Base-by-base conservation (phyloP, 2,113 vertebrate species). In the Solenodon paradoxus region DNA sequence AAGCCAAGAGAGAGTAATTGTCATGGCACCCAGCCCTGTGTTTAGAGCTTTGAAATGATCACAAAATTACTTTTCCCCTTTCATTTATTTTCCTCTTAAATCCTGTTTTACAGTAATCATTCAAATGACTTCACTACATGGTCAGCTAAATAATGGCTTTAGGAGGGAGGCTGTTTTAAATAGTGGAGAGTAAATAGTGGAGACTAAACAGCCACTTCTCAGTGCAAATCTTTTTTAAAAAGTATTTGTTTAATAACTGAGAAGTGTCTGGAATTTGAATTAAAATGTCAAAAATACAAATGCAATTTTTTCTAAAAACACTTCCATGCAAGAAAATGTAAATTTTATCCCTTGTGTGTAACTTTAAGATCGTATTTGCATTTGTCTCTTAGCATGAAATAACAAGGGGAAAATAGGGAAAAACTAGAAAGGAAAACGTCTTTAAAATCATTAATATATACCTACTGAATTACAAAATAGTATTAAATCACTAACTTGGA, bases 61-160 rank as follows among this genome's bases (percentile, higher is more conserved):
- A 83, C 80, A 28, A 95, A 96, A 93, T 96, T 96, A 96, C 94
- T 93, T 93, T 96, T 69, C 78, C 91, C 74, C 72, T 72, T 93
- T 90, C 84, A 86, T 81, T 94, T 84, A 78, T 91, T 95, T 96
- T 75, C 87, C 72, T 87, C 86, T 94, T 96, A 96, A 96, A 96
- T 97, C 95, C 94, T 93, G 83, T 94, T 97, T 96, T 97, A 96
- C 79, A 94, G 79, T 94, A 69, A 97, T 95, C 94, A 96, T 95
- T 96, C 92, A 96, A 94, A 93, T 97, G 89, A 96, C 75, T 95
- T 90, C 68, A 26, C 94, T 94, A 90, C 63, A 75, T 59, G 82
- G 86, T 89, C 93, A 93, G 57, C 42, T 57, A 80, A 69, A 89
- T 93, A 92, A 86, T 47, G 24, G 80, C 75, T 74, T 72, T 38